Evolutionary conservation across 2,113 vertebrate genomes (phyloP).

Genomic region (Rhineura floridana): DNA sequence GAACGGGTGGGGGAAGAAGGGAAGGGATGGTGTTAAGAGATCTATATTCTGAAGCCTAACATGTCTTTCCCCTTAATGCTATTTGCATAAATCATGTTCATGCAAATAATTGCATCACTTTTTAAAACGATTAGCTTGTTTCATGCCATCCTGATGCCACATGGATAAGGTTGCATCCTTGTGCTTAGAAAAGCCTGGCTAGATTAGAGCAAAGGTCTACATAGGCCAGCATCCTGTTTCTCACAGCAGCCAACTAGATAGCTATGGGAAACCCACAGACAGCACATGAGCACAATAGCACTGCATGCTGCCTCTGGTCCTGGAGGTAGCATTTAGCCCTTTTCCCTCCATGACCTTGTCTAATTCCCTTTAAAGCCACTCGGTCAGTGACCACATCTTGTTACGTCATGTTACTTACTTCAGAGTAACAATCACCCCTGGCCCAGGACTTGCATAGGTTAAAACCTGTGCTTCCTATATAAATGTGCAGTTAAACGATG

Average conservation of each 20-base stretch:
- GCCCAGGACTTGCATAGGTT: not conserved
- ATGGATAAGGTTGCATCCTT: not conserved
- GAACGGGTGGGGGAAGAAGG: not conserved
- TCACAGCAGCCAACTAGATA: not conserved
- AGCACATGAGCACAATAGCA: not conserved
- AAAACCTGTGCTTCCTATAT: not conserved
- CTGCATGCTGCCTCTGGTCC: not conserved
- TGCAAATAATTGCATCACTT: not conserved
- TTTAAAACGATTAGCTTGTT: not conserved
- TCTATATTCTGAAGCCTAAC: not conserved
- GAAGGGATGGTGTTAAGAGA: not conserved
- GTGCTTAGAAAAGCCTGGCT: not conserved
- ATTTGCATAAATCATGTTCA: constrained; percentile 1
- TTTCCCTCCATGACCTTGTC: not conserved
- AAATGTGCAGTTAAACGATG: not conserved
- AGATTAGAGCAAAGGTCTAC: not conserved
- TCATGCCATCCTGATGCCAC: not conserved
- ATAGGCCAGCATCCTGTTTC: not conserved
- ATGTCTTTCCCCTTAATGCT: not conserved
- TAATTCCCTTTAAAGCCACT: not conserved
- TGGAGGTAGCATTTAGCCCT: not conserved
- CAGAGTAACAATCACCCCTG: not conserved
- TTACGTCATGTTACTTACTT: not conserved
- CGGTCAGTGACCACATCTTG: not conserved
- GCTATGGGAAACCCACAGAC: not conserved